Evolutionary conservation across 2,888 invertebrate species (phyloP), one percentile per base, ranked within the genome.

Genomic region (Pachliopta kotzebuea): DNA sequence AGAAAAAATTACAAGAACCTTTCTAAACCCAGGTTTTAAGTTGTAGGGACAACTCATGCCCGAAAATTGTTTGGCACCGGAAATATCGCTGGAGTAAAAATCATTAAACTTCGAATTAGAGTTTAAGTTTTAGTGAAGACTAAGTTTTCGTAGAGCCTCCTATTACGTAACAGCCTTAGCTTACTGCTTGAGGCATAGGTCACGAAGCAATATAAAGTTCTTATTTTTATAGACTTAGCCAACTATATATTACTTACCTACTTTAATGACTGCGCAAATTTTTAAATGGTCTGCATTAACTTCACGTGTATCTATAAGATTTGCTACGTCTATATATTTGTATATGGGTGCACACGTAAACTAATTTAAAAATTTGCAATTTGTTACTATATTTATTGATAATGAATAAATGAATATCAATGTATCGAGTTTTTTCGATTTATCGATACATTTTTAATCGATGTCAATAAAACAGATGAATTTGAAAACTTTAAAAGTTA

Each of bases 191-290:
- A 7, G 21, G 50, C 21, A 21, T 52, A 23, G 21, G 50, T 23
- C 50, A 21, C 50, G 50, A 56, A 29, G 37, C n/a, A 37, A 21
- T 56, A 37, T 21, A n/a, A 57, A 42, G 3, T 56, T 14, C 37
- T 56, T 7, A 23, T 42, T 57, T 57, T 23, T 52, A 21, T 52
- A 52, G 21, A 52, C 11, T 52, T 9, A 50, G 50, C 50, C 20
- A n/a, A 50, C 42, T 42, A 42, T 17, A 14, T 42, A 42, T 42
- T 14, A 31, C 18, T 2, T n/a, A 45, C 18, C 45, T 45, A 18
- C 4, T 42, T 45, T 45, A 45, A 45, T 45, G 45, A n/a, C 45
- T 45, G 45, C 45, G 45, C 18, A 18, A 45, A 7, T 45, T 45
- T 45, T 45, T n/a, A 11, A 4, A n/a, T n/a, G 18, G 18, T 7